Conservation (phyloP, 2,888 invertebrate species). For the Macrosoma leucophasiata region DNA sequence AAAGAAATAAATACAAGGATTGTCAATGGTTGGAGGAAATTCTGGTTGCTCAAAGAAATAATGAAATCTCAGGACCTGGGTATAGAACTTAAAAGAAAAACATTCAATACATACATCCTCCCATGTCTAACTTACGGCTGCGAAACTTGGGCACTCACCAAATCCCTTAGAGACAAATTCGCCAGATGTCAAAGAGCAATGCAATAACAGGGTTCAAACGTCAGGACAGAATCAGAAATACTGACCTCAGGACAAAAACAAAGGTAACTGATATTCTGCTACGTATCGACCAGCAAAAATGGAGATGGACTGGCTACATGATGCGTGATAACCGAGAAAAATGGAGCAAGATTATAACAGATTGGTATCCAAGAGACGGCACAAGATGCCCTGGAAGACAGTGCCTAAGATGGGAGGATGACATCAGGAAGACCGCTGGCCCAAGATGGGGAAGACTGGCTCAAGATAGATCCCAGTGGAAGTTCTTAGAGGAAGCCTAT, state of each 20-base stretch:
- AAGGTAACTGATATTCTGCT: background rate
- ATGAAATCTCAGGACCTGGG: slow-evolving; percentile 16
- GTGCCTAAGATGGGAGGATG: no score
- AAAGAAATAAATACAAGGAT: slow-evolving; percentile 1
- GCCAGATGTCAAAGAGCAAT: slow-evolving; percentile 3
- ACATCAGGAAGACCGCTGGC: no score
- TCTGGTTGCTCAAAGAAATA: slow-evolving; percentile 17
- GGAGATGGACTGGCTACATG: background rate
- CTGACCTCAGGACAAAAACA: background rate
- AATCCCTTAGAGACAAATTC: slow-evolving; percentile 5
- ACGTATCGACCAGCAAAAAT: background rate
- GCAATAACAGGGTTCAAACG: slow-evolving; percentile 1
- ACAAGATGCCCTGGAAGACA: no score
- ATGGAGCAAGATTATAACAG: no score
- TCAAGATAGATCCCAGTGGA: no score
- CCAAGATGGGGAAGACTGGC: no score
- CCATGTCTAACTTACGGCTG: slow-evolving; percentile 20
- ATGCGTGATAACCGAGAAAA: background rate
- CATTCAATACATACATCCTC: slow-evolving; percentile 18
- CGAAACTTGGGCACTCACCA: slow-evolving; percentile 9
- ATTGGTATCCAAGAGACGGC: no score
- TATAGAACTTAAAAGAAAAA: slow-evolving; percentile 13
- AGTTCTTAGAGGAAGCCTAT: no score
- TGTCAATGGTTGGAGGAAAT: background rate
- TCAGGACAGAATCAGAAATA: background rate